phyloP scores from a whole-genome alignment of 2,113 vertebrate species.

The Eulemur rufifrons region DNA sequence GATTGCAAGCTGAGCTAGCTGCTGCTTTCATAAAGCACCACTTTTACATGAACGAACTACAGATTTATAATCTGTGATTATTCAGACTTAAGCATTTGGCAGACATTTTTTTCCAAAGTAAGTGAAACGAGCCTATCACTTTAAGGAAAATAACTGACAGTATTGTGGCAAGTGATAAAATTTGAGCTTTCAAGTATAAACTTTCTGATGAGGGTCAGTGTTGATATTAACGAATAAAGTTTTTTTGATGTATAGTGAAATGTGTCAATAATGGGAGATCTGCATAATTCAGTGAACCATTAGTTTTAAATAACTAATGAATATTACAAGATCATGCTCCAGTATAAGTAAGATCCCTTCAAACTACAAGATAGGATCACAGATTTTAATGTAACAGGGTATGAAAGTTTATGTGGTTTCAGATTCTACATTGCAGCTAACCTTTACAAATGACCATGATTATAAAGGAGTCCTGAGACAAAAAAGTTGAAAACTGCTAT shows the following conservation, averaged over 20 bases:
- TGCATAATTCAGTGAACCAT: neutral
- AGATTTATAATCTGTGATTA: neutral
- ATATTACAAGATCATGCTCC: neutral
- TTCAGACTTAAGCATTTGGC: neutral
- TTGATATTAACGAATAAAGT: slow-evolving; percentile 10
- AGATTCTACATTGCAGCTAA: neutral
- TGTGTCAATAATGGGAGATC: neutral
- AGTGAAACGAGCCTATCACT: neutral
- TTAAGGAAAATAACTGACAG: neutral
- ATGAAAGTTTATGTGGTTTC: neutral
- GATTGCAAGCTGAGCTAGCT: neutral
- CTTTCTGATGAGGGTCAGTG: slow-evolving; percentile 10
- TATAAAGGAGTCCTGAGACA: neutral
- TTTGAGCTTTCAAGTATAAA: neutral
- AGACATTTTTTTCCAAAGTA: slow-evolving; percentile 6
- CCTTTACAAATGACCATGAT: neutral
- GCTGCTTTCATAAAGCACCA: neutral
- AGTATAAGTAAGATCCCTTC: neutral
- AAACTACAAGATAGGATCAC: neutral
- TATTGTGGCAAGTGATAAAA: neutral
- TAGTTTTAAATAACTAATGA: neutral
- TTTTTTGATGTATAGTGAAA: neutral
- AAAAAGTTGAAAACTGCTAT: neutral
- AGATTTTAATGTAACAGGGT: slow-evolving; percentile 31
- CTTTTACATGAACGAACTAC: neutral